These are phyloP conservation scores for Apis mellifera DNA, from an alignment of 1,140 invertebrate genomes.

Conservation along the genomic window DNA sequence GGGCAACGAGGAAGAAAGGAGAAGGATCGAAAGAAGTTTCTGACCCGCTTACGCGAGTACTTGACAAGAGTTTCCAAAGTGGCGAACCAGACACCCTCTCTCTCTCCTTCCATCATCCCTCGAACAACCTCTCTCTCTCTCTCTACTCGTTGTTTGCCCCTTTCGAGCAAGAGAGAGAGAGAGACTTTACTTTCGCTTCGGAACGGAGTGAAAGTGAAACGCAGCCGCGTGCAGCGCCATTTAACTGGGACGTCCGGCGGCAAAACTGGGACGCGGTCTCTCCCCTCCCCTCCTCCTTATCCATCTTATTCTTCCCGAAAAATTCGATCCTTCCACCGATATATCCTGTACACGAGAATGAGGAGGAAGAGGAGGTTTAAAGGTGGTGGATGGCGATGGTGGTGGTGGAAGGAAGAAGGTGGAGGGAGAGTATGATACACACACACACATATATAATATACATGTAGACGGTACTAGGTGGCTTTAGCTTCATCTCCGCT, in stretches of 20 bases:
- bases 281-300: too few relatives aligned
- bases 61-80: constrained; percentile 79
- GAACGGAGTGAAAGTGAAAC: constrained; percentile 68
- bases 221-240: constrained; percentile 57
- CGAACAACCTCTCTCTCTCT: too few relatives aligned
- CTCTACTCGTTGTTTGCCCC: constrained; percentile 67
- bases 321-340: too few relatives aligned
- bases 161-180: constrained; percentile 42
- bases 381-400: constrained; percentile 52
- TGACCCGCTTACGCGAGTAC: constrained; percentile 80
- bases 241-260: constrained; percentile 64
- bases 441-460: not conserved
- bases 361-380: constrained; percentile 52
- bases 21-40: constrained; percentile 79
- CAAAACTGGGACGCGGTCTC: constrained; percentile 34
- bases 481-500: constrained; percentile 72
- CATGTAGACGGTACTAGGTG: constrained; percentile 63
- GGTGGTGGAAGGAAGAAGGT: constrained; percentile 62
- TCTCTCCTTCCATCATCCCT: too few relatives aligned
- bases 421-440: constrained; percentile 24
- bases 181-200: constrained; percentile 59
- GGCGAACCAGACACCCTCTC: constrained; percentile 71
- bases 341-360: too few relatives aligned
- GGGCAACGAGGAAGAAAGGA: constrained; percentile 64
- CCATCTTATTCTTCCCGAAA: too few relatives aligned